These are phyloP conservation scores for Lota lota DNA, from an alignment of 2,113 vertebrate genomes.

Conservation along the genomic window DNA sequence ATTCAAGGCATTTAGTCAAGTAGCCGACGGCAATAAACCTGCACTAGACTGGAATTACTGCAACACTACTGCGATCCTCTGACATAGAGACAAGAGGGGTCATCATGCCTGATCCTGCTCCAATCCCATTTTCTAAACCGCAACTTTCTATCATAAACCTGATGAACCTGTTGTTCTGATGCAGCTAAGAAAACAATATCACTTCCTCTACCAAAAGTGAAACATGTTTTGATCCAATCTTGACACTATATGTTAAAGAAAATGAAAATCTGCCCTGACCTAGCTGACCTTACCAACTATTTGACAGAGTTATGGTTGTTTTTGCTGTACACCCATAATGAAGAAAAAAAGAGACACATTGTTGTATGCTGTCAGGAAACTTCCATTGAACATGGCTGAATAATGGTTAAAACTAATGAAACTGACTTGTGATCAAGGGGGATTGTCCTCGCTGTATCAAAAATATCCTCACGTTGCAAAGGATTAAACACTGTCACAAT, in stretches of 20 bases:
- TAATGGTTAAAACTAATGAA: no score
- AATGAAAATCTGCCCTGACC: neutral
- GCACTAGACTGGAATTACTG: no score
- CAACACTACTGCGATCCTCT: neutral
- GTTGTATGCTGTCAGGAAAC: no score
- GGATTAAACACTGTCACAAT: no score
- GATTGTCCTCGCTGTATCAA: no score
- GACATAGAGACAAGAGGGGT: conserved; percentile 10
- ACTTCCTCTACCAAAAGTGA: conserved; percentile 1
- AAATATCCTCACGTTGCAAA: no score
- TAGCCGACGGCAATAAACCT: neutral
- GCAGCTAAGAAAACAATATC: neutral
- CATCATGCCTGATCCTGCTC: conserved; percentile 31
- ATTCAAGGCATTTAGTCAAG: no score
- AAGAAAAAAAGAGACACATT: no score
- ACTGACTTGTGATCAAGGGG: no score
- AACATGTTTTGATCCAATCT: neutral
- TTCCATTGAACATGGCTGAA: no score
- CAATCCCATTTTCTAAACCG: conserved; percentile 19
- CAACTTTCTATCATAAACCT: conserved; percentile 26
- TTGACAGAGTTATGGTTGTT: neutral
- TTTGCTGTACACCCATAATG: no score
- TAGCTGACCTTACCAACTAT: neutral
- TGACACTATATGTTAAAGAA: neutral
- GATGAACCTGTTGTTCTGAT: conserved; percentile 36